These are phyloP conservation scores for Isaurus tuberculatus DNA, from an alignment of 92 coral and sea anemone species.

Conservation along the genomic window DNA sequence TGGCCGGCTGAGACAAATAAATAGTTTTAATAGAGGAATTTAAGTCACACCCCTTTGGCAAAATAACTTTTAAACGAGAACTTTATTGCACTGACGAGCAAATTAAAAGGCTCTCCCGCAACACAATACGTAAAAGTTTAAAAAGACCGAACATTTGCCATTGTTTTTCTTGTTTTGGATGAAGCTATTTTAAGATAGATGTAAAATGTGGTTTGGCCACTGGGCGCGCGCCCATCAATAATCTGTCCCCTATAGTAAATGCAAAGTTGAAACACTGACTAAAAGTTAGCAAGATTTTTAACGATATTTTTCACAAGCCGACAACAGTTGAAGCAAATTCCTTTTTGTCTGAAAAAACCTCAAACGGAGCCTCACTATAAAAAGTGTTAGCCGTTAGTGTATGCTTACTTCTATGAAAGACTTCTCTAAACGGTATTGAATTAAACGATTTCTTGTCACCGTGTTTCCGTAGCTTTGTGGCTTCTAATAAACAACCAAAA, in stretches of 20 bases:
- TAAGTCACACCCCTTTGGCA: constrained; percentile 48
- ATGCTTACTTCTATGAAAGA: not conserved
- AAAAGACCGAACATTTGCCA: constrained; percentile 21
- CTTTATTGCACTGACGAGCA: constrained; percentile 37
- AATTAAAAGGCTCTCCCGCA: constrained; percentile 4
- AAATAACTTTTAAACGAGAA: constrained; percentile 51
- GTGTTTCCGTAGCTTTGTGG: not conserved
- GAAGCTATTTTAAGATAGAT: constrained; percentile 9
- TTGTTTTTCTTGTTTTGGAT: constrained; percentile 2
- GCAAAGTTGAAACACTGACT: not conserved
- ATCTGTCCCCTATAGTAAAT: not conserved
- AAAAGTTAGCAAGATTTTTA: constrained; percentile 9
- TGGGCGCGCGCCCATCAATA: not conserved
- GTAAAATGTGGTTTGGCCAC: not conserved
- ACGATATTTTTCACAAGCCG: constrained; percentile 8
- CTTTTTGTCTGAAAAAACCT: not conserved
- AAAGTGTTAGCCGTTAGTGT: not conserved
- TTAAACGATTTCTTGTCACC: not conserved
- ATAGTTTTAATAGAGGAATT: constrained; percentile 29
- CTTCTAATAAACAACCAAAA: not conserved
- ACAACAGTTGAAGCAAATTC: constrained; percentile 5
- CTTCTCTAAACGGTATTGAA: not conserved
- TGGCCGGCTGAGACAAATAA: constrained; percentile 27
- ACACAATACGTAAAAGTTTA: constrained; percentile 1
- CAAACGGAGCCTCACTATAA: not conserved